phyloP scores from a whole-genome alignment of 2,113 vertebrate genomes.

The Turdus rufiventris region DNA sequence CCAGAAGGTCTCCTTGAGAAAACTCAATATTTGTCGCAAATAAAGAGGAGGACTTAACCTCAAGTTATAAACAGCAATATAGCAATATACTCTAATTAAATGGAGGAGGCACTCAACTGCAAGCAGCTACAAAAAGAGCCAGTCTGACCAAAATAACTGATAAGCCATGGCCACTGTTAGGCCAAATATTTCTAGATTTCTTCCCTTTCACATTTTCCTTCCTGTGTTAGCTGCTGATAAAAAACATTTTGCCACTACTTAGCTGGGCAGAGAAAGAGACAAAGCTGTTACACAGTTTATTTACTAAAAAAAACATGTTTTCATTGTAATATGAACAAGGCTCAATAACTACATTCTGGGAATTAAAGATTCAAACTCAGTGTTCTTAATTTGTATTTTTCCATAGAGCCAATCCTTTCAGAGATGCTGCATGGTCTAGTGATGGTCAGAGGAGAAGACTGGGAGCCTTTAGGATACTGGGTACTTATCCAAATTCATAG shows the following conservation, averaged over 20 bases:
- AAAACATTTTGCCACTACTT: background rate
- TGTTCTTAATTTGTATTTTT: constrained; percentile 27
- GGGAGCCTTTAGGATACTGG: background rate
- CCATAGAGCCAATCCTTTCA: constrained; percentile 28
- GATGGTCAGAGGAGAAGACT: constrained; percentile 18
- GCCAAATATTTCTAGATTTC: background rate
- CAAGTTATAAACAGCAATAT: background rate
- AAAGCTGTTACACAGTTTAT: constrained; percentile 30
- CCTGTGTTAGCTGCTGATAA: background rate
- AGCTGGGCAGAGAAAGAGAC: background rate
- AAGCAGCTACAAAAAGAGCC: background rate
- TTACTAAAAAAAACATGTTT: constrained; percentile 40
- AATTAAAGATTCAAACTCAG: constrained; percentile 16
- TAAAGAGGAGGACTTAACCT: background rate
- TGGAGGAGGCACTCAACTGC: background rate
- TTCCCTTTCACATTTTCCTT: background rate
- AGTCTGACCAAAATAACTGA: background rate
- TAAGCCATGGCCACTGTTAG: background rate
- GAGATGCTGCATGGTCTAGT: constrained; percentile 22
- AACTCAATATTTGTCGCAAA: background rate
- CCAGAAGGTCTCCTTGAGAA: background rate
- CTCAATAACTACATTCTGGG: constrained; percentile 47
- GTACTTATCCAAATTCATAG: constrained; percentile 35
- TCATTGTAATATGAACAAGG: constrained; percentile 38
- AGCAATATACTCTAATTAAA: background rate